Percentiles rank a stretch among this genome's conserved stretches.
phyloP scores from a whole-genome alignment of 2,113 vertebrate species.

The Tachysurus fulvidraco region DNA sequence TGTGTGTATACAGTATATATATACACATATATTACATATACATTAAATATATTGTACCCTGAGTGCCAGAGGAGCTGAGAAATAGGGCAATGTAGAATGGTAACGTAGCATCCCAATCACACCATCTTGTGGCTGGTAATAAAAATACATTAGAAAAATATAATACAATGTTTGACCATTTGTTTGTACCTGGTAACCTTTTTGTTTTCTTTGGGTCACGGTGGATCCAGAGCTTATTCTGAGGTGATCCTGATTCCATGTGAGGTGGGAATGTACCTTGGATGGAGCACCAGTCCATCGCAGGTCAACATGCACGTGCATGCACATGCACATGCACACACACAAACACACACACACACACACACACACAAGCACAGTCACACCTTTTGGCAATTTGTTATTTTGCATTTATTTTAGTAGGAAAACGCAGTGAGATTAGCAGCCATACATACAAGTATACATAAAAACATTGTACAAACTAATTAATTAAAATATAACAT shows the following conservation, averaged over 20 bases:
- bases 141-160: background rate
- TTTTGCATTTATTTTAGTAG: too few species aligned
- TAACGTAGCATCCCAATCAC: background rate
- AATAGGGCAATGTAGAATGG: background rate
- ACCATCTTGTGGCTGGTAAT: constrained; percentile 37
- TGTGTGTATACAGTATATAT: too few species aligned
- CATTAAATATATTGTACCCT: too few species aligned
- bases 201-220: background rate
- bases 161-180: background rate
- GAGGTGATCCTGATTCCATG: background rate
- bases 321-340: background rate
- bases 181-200: background rate
- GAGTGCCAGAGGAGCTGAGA: background rate
- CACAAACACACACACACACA: background rate
- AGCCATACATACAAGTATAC: too few species aligned
- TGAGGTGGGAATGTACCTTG: background rate
- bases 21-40: too few species aligned
- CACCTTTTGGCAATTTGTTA: background rate
- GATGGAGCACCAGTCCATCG: background rate
- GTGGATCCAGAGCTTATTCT: background rate
- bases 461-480: too few species aligned
- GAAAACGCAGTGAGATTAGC: too few species aligned
- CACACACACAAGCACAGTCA: background rate
- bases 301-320: background rate
- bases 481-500: too few species aligned